Evolutionary conservation across 2,888 invertebrate genomes (phyloP), one percentile per base, ranked within the genome.

Genomic region (Drosophila meridionalis): DNA sequence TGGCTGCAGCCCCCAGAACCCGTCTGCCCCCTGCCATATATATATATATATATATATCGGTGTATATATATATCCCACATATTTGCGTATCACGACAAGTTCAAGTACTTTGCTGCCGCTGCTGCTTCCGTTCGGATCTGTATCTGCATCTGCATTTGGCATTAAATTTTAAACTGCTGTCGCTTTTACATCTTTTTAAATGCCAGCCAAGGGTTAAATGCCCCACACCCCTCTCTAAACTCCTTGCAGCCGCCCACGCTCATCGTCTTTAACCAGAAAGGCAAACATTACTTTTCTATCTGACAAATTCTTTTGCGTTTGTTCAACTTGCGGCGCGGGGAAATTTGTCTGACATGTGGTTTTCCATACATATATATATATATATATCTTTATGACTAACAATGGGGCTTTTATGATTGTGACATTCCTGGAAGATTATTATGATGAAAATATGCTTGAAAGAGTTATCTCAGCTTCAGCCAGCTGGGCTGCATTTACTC

Each of bases 151-250:
- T 78, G 76, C 59, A 60, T 79, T 73, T 80, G 80, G 80, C 80
- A 80, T 86, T 56, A 76, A 58, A 75, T 52, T 70, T 83, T 66
- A 62, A 80, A 83, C 84, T 67, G 83, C 70, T 83, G 63, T 76
- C 80, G 65, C 53, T 69, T 59, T 69, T 59, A 43, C 57, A 81
- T 73, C 50, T 60, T 74, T 69, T 69, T 69, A 75, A 64, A 75
- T 73, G 82, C 38, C 64, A 69, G 20, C 55, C 58, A 61, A 70
- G 70, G 69, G 73, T 72, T 73, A 56, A 42, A 26, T 11, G n/a
- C 28, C n/a, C 5, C 4, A 5, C 45, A 3, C 42, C n/a, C 2
- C 36, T 14, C 45, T 0, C 28, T 1, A 48, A 14, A 1, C 11
- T 11, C 34, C 6, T n/a, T 45, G 2, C 45, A 5, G 38, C 5